Base-by-base conservation (phyloP, 2,797 vertebrate genomes). In the Coranthus polyacanthus region DNA sequence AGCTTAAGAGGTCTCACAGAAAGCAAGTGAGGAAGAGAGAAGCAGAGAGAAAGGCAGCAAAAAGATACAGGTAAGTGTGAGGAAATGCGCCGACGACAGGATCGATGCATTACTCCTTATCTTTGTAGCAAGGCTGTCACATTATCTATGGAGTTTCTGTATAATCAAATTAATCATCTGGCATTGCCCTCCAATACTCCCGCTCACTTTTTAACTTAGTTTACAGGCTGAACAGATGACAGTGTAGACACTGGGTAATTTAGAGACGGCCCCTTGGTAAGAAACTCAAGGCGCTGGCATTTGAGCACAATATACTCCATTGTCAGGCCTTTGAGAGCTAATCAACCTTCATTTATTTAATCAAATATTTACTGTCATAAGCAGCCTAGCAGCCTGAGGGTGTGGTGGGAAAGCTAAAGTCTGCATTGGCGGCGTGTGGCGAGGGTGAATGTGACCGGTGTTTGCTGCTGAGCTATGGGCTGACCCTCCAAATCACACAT, bases 1-100 rank as follows among this genome's bases (percentile, higher is more conserved):
- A 93, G 92, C 91, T 87, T 81, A 90, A 94, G 94, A 92, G 89
- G 92, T 92, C 92, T 93, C 86, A 76, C 77, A 81, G 84, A 91
- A 86, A 90, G 84, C 71, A 58, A 81, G 87, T 71, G 72, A 83
- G 80, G 50, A 83, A 81, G 70, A 75, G 68, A 77, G 78, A 76
- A 41, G 76, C 42, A 57, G 41, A 60, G 72, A 68, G 72, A 75
- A 38, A 80, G 54, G 67, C 58, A 64, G 56, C 59, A 65, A 62
- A 70, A 69, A 79, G 56, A 78, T 73, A 68, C 88, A 91, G 88
- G 85, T 91, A 80, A 84, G 74, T 53, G 67, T 55, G 62, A 79
- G 77, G 69, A 80, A 72, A 77, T 18, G 41, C 47, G 49, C 57
- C 6, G 42, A 72, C 38, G 42, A 71, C 38, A 38, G 66, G 83